phyloP scores from a whole-genome alignment of 2,888 invertebrate species.

The Odontomyia ornata region DNA sequence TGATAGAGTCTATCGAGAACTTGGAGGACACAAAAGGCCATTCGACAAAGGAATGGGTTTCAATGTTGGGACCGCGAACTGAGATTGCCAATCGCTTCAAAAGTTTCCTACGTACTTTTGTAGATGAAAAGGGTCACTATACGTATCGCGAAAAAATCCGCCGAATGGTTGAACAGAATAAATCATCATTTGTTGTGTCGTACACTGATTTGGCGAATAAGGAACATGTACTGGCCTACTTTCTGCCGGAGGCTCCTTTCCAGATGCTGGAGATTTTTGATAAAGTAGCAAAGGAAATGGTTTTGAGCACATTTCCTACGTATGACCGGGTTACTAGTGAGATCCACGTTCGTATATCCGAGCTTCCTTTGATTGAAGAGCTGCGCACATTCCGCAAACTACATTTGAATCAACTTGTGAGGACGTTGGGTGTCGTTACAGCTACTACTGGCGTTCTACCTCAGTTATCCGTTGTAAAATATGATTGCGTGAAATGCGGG shows the following conservation, averaged over 20 bases:
- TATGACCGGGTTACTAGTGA: slow-evolving; percentile 94
- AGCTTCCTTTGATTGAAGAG: slow-evolving; percentile 95
- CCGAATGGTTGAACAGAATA: slow-evolving; percentile 93
- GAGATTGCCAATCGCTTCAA: slow-evolving; percentile 96
- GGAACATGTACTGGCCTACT: slow-evolving; percentile 95
- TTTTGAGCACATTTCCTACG: slow-evolving; percentile 92
- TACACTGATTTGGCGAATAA: slow-evolving; percentile 89
- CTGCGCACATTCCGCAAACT: slow-evolving; percentile 89
- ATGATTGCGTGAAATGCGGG: slow-evolving; percentile 96
- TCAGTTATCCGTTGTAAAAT: slow-evolving; percentile 94
- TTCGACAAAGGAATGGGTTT: slow-evolving; percentile 94
- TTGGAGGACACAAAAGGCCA: slow-evolving; percentile 97
- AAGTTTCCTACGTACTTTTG: slow-evolving; percentile 90
- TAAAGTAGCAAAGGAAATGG: slow-evolving; percentile 92
- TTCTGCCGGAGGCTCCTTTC: slow-evolving; percentile 95
- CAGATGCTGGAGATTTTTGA: slow-evolving; percentile 98
- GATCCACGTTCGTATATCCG: slow-evolving; percentile 94
- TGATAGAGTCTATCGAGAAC: slow-evolving; percentile 97
- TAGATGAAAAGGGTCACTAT: slow-evolving; percentile 85
- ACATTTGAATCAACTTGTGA: slow-evolving; percentile 92
- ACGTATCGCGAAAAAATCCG: slow-evolving; percentile 92
- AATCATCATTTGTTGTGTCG: slow-evolving; percentile 90
- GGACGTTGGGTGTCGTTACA: slow-evolving; percentile 94
- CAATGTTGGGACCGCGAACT: slow-evolving; percentile 92
- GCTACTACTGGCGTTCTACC: slow-evolving; percentile 95